Evolutionary conservation across 1,140 invertebrate species (phyloP).

Genomic region (Drosophila orena): DNA sequence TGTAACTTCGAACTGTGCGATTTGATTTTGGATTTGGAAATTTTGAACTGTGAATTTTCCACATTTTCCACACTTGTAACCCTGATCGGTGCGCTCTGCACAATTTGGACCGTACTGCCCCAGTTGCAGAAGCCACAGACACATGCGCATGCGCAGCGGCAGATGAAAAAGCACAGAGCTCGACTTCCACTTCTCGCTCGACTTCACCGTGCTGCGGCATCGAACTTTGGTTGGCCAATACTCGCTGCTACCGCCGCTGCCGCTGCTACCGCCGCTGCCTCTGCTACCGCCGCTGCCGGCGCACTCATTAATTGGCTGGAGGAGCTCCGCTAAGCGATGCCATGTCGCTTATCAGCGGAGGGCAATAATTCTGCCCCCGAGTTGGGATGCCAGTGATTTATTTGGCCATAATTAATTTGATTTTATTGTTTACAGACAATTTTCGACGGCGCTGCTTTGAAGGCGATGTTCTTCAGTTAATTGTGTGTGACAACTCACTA

Average conservation of each 20-base stretch:
- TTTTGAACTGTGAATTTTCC: neutral
- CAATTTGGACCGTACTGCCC: constrained; percentile 43
- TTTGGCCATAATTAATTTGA: constrained; percentile 73
- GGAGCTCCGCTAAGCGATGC: constrained; percentile 23
- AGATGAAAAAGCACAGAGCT: constrained; percentile 3
- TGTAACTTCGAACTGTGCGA: constrained; percentile 8
- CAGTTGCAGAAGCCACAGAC: constrained; percentile 62
- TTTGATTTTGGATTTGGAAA: neutral
- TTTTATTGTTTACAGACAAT: constrained; percentile 56
- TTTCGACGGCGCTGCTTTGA: constrained; percentile 9
- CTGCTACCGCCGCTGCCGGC: constrained; percentile 5
- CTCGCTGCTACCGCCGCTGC: constrained; percentile 13
- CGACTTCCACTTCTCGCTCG: constrained; percentile 37
- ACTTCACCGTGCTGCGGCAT: constrained; percentile 55
- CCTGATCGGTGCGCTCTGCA: neutral
- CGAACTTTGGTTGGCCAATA: constrained; percentile 58
- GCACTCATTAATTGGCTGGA: constrained; percentile 25
- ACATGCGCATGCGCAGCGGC: constrained; percentile 38
- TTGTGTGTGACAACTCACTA: constrained; percentile 9
- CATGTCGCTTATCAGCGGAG: constrained; percentile 32
- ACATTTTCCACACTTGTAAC: neutral
- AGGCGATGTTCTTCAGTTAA: constrained; percentile 10
- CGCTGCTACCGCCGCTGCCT: constrained; percentile 3
- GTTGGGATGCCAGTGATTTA: constrained; percentile 58
- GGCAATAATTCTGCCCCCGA: constrained; percentile 34